A percentile compares a stretch with the other conserved stretches of the same genome.
These are phyloP conservation scores for Cydia amplana DNA, from an alignment of 1,140 invertebrate species.

Conservation along the genomic window DNA sequence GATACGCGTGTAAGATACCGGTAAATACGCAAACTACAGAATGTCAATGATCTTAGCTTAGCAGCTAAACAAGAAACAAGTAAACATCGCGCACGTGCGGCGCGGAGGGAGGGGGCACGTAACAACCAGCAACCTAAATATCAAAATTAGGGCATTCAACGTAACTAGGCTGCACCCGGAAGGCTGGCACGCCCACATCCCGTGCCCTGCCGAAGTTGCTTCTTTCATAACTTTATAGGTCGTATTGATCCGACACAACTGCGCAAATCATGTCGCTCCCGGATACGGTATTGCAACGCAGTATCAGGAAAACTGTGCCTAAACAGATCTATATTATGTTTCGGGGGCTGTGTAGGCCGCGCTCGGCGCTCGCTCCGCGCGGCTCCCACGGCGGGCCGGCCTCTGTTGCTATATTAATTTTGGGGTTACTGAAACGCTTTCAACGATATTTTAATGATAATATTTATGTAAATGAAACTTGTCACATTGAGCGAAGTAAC, in stretches of 20 bases:
- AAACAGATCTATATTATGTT: slow-evolving; percentile 34
- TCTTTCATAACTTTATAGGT: slow-evolving; percentile 78
- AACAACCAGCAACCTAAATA: slow-evolving; percentile 40
- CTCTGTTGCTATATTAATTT: neutral
- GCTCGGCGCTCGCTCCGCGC: slow-evolving; percentile 3
- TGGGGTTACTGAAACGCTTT: neutral
- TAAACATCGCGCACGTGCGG: slow-evolving; percentile 31
- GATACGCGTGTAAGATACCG: neutral
- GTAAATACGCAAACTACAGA: neutral
- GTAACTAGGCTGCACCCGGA: slow-evolving; percentile 74
- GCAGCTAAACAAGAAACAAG: slow-evolving; percentile 21
- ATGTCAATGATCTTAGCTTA: slow-evolving; percentile 1
- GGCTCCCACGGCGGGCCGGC: neutral
- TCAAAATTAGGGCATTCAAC: slow-evolving; percentile 78
- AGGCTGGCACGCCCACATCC: slow-evolving; percentile 65
- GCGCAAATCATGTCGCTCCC: slow-evolving; percentile 71
- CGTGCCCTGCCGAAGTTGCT: slow-evolving; percentile 75
- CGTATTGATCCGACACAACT: slow-evolving; percentile 77
- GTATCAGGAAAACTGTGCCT: slow-evolving; percentile 41
- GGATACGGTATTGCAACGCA: slow-evolving; percentile 66
- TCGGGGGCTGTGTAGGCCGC: neutral
- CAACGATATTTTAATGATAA: neutral
- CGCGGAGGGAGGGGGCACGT: slow-evolving; percentile 5
- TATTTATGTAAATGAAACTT: neutral
- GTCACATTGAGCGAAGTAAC: slow-evolving; percentile 10